Conservation (phyloP, 2,113 vertebrate genomes). For the Thomomys bottae region DNA sequence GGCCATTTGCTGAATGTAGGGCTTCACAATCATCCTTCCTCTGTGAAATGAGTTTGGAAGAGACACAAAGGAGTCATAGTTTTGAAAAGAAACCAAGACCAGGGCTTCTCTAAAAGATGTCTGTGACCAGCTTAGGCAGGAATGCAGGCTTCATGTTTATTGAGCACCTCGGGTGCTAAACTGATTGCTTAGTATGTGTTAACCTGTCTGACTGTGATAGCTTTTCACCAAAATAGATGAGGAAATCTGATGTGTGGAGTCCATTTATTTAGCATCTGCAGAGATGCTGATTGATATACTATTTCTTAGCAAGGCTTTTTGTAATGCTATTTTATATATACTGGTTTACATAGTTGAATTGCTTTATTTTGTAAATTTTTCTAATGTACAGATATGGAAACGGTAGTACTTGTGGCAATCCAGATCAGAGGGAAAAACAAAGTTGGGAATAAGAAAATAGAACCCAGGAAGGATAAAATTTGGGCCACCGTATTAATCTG, state of each 20-base stretch:
- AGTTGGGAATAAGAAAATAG: background rate
- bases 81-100: background rate
- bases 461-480: background rate
- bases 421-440: background rate
- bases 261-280: background rate
- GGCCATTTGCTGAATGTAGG: conserved; percentile 21
- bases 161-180: background rate
- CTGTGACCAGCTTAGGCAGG: background rate
- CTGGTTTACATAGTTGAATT: too few species aligned
- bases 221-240: background rate
- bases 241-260: background rate
- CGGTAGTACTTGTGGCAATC: background rate
- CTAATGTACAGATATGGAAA: background rate
- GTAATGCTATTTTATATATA: conserved; percentile 28
- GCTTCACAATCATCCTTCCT: background rate
- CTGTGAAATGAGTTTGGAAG: conserved; percentile 20
- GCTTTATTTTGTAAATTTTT: too few species aligned
- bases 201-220: background rate
- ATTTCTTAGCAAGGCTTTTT: background rate
- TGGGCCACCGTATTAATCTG: background rate
- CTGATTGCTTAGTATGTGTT: background rate
- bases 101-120: background rate
- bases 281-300: background rate
- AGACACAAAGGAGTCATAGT: background rate
- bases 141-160: background rate